Conservation (phyloP, 2,113 vertebrate species). For the Phyllostomus discolor region DNA sequence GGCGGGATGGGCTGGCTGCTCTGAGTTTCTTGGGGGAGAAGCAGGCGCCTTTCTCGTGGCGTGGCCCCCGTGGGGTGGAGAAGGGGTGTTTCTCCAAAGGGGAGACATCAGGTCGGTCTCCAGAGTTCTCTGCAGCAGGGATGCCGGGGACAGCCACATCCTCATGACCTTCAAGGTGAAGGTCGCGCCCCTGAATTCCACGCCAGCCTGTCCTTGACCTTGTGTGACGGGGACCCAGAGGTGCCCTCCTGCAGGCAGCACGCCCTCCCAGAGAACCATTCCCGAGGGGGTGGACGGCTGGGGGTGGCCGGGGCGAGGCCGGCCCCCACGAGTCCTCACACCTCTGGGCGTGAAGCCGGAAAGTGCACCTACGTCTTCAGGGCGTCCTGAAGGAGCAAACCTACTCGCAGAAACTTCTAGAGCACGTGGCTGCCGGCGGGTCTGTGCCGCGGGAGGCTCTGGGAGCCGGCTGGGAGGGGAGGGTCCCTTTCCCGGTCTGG, state of each 20-base stretch:
- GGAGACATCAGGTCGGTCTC: rapidly evolving
- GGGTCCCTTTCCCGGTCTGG: background rate
- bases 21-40: background rate
- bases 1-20: background rate
- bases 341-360: background rate
- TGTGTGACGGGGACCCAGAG: rapidly evolving
- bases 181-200: rapidly evolving
- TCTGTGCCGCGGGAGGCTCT: rapidly evolving
- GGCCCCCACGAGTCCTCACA: rapidly evolving
- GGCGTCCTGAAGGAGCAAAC: background rate
- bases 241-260: rapidly evolving
- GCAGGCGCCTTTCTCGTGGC: rapidly evolving
- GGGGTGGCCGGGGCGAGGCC: rapidly evolving
- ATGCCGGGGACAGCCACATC: rapidly evolving
- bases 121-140: background rate
- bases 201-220: rapidly evolving
- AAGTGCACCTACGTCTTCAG: rapidly evolving
- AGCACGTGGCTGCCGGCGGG: rapidly evolving
- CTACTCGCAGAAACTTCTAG: background rate
- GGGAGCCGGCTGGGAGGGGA: rapidly evolving
- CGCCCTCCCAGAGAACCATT: background rate
- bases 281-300: background rate
- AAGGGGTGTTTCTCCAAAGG: rapidly evolving
- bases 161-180: rapidly evolving
- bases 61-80: background rate